Evolutionary conservation across 2,888 invertebrate genomes (phyloP), one percentile per base, ranked within the genome.

Genomic region (Melangyna quadrimaculata): DNA sequence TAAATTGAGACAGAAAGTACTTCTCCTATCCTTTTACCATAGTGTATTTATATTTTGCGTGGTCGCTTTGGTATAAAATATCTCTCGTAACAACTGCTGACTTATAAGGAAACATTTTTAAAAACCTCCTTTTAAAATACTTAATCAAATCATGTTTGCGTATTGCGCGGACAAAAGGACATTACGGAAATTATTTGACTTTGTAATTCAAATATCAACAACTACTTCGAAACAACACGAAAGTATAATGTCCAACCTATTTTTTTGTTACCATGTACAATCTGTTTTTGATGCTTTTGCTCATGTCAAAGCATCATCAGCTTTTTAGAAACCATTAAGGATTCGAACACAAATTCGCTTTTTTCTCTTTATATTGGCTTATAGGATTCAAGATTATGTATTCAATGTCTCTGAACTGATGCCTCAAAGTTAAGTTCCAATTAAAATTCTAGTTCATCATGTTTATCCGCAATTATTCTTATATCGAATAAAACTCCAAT

Each of bases 381-480:
- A 29, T 17, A 55, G 6, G 29, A 29, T 55, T 24, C n/a, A n/a
- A n/a, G n/a, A n/a, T n/a, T n/a, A n/a, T n/a, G 4, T 27, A 29
- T 55, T 5, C 5, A 40, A 27, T 27, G n/a, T 27, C 61, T 37
- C 0, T 6, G 40, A 61, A 40, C n/a, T 27, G n/a, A n/a, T n/a
- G 37, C 8, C 17, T n/a, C 17, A 10, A 27, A 40, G 37, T 24
- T 40, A 43, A 27, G 24, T 24, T 43, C 40, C 24, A 63, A 63
- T 63, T 63, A 63, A 40, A 63, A 63, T 40, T 40, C 61, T n/a
- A 27, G 40, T 40, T 63, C 24, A 63, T 27, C 24, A 63, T 63
- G 61, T 63, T 43, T 40, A 63, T 40, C 17, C 10, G 27, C 61
- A 63, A 63, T 63, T 43, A 40, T 40, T 63, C 40, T 27, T 24